Percentiles rank a stretch among this genome's conserved stretches.
These are phyloP conservation scores for Rhodeus uyekii DNA, from an alignment of 2,797 vertebrate genomes.

Conservation along the genomic window DNA sequence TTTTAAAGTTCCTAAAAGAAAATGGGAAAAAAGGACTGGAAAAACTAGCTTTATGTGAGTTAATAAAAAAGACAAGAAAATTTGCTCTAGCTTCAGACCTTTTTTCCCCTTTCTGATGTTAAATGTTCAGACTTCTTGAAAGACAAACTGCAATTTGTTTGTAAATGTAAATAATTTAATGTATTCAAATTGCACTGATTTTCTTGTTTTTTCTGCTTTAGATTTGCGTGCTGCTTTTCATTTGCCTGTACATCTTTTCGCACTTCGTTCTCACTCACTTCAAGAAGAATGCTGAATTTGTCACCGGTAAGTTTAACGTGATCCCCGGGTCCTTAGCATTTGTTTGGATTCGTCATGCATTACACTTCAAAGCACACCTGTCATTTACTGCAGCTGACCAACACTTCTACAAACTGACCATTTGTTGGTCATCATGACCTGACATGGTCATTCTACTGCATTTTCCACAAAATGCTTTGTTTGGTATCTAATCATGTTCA, in stretches of 20 bases:
- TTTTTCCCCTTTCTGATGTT: background rate
- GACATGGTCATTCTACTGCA: background rate
- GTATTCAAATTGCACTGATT: background rate
- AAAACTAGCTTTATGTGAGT: background rate
- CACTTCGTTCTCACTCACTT: slow-evolving; percentile 92
- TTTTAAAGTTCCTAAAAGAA: background rate
- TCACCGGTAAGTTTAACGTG: slow-evolving; percentile 80
- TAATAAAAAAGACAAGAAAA: background rate
- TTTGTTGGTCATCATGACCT: slow-evolving; percentile 31
- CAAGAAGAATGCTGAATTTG: slow-evolving; percentile 91
- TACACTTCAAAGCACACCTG: slow-evolving; percentile 20
- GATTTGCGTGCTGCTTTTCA: slow-evolving; percentile 94
- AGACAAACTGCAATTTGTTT: background rate
- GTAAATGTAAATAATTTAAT: background rate
- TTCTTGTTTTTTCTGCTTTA: slow-evolving; percentile 58
- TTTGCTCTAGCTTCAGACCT: background rate
- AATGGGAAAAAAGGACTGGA: background rate
- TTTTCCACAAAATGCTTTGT: background rate
- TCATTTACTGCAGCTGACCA: background rate
- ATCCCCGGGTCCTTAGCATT: background rate
- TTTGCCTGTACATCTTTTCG: slow-evolving; percentile 90
- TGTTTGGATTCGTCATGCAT: background rate
- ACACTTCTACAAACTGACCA: background rate
- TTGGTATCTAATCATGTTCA: background rate
- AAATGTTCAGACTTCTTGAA: background rate